Base-by-base conservation (phyloP, 1,140 invertebrate species). In the Drosophila nikananu region DNA sequence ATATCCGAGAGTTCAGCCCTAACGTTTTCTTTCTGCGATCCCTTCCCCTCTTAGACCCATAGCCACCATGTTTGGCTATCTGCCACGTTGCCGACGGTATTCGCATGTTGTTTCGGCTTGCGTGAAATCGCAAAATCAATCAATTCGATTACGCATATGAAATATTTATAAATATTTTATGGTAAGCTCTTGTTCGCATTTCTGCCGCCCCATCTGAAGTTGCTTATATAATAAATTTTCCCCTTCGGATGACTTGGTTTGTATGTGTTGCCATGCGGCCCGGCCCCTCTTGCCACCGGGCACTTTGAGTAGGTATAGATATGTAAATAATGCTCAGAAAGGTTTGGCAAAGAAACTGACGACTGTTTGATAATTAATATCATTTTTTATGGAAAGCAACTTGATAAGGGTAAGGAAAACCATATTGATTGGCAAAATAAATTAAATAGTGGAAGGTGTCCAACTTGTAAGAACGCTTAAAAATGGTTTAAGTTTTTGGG, bases 121-220 rank as follows among this genome's bases (percentile, higher is more conserved):
- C 83, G 83, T 86, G 83, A 86, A 86, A 86, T 86, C 77, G 83
- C 83, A 73, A 86, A 86, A 86, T 86, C 83, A 86, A 86, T 86
- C 83, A 82, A 86, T 82, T 86, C 83, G 83, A 86, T 86, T 86
- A 86, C 83, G 83, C 81, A 86, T 86, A 86, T 80, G 83, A 70
- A 86, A 86, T 86, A 82, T 82, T 86, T 86, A 73, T 86, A 86
- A 86, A 86, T 86, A 82, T 86, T 86, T 86, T 62, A 86, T 82
- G 83, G 70, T 73, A 65, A 82, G 76, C 83, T 77, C 67, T 80
- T 86, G 78, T 70, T 74, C 73, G 63, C 49, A 79, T 73, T 62
- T 79, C 68, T 59, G 30, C 32, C 58, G 13, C 35, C 57, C 55
- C 48, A 79, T 86, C 52, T 80, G 35, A 32, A 57, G 46, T 71